A percentile compares a stretch with the other conserved stretches of the same genome.
These are phyloP conservation scores for Papilio demoleus DNA, from an alignment of 2,888 invertebrate species.

Conservation along the genomic window DNA sequence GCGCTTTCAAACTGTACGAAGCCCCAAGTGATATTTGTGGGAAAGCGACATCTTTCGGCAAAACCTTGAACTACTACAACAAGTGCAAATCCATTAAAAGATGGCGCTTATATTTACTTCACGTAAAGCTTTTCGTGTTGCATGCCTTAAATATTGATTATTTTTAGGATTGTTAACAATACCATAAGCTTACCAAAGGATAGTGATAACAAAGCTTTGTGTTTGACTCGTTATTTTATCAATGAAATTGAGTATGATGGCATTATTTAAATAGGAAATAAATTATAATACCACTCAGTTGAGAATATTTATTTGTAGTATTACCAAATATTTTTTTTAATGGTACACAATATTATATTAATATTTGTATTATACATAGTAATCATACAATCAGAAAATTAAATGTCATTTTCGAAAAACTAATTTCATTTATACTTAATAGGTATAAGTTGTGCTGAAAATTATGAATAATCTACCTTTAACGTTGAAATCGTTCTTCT, in stretches of 20 bases:
- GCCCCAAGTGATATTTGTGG: neutral
- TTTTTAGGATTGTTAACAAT: conserved; percentile 11
- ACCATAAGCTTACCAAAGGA: neutral
- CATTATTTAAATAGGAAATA: neutral
- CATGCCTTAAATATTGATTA: conserved; percentile 19
- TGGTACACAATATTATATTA: neutral
- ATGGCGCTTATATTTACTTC: conserved; percentile 9
- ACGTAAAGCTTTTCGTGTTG: neutral
- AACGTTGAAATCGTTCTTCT: conserved; percentile 49
- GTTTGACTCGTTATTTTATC: neutral
- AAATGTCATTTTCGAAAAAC: neutral
- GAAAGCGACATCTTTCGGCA: neutral
- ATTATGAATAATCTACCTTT: conserved; percentile 46
- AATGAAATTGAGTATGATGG: neutral
- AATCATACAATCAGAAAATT: neutral
- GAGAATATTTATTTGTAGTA: neutral
- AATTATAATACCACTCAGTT: neutral
- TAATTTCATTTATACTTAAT: conserved; percentile 31
- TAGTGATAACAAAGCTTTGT: neutral
- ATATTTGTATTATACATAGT: neutral
- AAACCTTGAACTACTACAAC: neutral
- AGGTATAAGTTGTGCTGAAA: conserved; percentile 28
- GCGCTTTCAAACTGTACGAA: neutral
- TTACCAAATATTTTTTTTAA: too few species aligned
- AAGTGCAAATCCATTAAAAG: neutral